These are phyloP conservation scores for Platyrinchus mystaceus DNA, from an alignment of 2,797 vertebrate genomes.

Conservation along the genomic window DNA sequence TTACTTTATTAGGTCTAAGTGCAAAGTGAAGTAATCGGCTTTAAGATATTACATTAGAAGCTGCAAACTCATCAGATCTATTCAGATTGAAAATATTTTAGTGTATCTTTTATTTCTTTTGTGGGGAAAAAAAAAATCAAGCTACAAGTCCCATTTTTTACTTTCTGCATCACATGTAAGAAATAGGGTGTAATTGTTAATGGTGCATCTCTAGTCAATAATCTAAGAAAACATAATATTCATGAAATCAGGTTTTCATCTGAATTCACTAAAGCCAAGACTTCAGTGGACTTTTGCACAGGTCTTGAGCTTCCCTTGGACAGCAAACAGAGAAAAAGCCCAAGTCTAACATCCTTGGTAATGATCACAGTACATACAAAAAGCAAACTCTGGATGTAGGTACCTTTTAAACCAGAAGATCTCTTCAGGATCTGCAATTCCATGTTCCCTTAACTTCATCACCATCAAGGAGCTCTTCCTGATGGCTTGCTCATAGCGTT, in stretches of 20 bases:
- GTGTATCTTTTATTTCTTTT: neutral
- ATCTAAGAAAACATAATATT: neutral
- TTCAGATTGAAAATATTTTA: neutral
- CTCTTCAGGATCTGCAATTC: slow-evolving; percentile 92
- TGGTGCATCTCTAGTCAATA: neutral
- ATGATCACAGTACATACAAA: neutral
- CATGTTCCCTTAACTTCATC: slow-evolving; percentile 87
- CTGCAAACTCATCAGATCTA: neutral
- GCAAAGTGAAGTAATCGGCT: neutral
- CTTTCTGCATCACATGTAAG: neutral
- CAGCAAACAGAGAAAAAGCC: neutral
- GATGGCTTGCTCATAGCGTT: slow-evolving; percentile 90
- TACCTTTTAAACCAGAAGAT: slow-evolving; percentile 95
- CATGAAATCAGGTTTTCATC: neutral
- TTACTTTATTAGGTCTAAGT: slow-evolving; percentile 12
- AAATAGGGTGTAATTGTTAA: neutral
- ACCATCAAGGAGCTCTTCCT: slow-evolving; percentile 91
- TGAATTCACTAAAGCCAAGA: neutral
- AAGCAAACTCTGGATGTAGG: neutral
- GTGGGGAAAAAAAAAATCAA: neutral
- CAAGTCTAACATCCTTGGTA: rapidly evolving
- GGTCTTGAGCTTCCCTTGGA: neutral
- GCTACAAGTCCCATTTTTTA: neutral
- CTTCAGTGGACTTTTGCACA: neutral
- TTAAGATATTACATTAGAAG: neutral